Conservation (phyloP, 2,888 invertebrate species). For the Crepidodera aurea region DNA sequence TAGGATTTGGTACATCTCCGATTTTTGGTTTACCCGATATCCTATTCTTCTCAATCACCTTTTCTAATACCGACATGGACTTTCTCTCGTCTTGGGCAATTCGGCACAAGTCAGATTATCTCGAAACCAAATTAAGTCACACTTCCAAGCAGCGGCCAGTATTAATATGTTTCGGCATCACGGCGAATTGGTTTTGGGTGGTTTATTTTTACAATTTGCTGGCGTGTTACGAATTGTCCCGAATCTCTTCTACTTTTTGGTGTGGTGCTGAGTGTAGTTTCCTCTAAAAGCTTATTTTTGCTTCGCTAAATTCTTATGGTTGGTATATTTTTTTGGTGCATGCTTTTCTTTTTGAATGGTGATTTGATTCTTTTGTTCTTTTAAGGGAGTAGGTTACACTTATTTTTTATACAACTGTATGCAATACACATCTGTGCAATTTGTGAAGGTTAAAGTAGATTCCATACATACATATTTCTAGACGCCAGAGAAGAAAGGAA, state of each 20-base stretch:
- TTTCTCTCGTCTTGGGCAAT: too few species aligned
- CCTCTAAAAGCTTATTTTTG: neutral
- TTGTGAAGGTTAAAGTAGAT: too few species aligned
- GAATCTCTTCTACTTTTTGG: neutral
- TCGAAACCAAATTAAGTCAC: too few species aligned
- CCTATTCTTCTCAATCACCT: slow-evolving; percentile 3
- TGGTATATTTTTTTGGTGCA: neutral
- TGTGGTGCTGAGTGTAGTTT: slow-evolving; percentile 4
- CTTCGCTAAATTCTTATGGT: neutral
- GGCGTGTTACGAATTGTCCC: neutral
- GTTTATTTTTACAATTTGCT: neutral
- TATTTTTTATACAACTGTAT: neutral
- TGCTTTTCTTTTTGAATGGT: neutral
- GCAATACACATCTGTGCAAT: neutral
- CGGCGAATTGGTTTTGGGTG: neutral
- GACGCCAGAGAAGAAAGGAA: too few species aligned
- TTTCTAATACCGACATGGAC: neutral
- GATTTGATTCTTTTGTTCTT: neutral
- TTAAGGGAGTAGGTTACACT: neutral
- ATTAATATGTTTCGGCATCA: too few species aligned
- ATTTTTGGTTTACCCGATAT: slow-evolving; percentile 36
- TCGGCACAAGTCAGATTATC: too few species aligned
- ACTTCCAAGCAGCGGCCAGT: too few species aligned
- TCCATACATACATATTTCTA: too few species aligned
- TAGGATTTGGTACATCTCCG: slow-evolving; percentile 56